Evolutionary conservation across 2,888 invertebrate genomes (phyloP).

Genomic region (Cerastis leucographa): DNA sequence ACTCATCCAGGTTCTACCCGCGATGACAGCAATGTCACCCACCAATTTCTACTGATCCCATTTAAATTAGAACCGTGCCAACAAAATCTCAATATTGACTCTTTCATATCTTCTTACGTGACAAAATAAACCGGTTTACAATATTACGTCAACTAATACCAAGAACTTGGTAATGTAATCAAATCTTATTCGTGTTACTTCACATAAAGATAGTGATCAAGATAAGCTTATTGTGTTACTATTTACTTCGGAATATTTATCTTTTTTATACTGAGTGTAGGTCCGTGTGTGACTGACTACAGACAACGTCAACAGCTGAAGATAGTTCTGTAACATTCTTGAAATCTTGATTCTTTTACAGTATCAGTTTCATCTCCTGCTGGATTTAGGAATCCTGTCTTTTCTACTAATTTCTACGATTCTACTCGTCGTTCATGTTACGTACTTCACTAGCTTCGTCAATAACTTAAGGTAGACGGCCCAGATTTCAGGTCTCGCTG

Average conservation of each 20-base stretch:
- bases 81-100: conserved; percentile 37
- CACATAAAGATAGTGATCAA: conserved; percentile 57
- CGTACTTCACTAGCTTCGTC: no score
- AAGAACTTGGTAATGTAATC: conserved; percentile 58
- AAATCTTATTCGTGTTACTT: conserved; percentile 58
- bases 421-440: no score
- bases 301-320: neutral
- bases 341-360: no score
- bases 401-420: no score
- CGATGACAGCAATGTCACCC: no score
- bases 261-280: conserved; percentile 27
- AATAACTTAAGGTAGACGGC: no score
- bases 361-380: no score
- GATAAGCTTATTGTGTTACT: conserved; percentile 43
- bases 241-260: conserved; percentile 35
- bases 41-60: conserved; percentile 1
- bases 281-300: conserved; percentile 13
- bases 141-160: conserved; percentile 54
- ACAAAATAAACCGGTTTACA: conserved; percentile 49
- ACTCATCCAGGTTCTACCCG: neutral
- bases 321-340: no score
- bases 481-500: no score
- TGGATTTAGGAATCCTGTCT: no score
- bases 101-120: conserved; percentile 33
- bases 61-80: neutral